Evolutionary conservation across 2,113 vertebrate species (phyloP), one percentile per base, ranked within the genome.

Genomic region (Cinclus mexicanus): DNA sequence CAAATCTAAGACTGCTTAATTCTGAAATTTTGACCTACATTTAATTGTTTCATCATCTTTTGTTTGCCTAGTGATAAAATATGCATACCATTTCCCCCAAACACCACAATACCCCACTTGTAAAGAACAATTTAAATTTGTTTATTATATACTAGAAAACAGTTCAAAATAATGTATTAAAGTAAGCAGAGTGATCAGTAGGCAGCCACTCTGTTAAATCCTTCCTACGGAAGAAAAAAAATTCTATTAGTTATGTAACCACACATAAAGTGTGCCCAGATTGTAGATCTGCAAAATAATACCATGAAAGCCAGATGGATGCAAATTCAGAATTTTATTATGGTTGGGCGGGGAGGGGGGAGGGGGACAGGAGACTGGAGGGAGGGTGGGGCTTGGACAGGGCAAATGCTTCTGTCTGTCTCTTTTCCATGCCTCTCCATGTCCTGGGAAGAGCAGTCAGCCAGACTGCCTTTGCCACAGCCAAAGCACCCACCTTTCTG

Each of bases 251-350:
- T 83, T 94, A 82, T 9, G 15, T 85, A 87, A 75, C 18, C 63
- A 35, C 6, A 35, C 4, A 28, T 42, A 42, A 75, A 29, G 3
- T 10, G 3, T 39, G 9, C 8, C 18, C 57, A 52, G 53, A 83
- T 18, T 75, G 74, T 52, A 79, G 47, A 87, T 47, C 17, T 61
- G 31, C 25, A 85, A 93, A 87, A 85, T 63, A 87, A 85, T 63
- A 50, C 25, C 25, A 41, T 79, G 56, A 75, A 69, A 87, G 35
- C 20, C 70, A 88, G 78, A 67, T 33, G 33, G 39, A 63, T 42
- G 29, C 10, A 59, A 70, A 85, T 39, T n/a, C 17, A 70, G 65
- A 35, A 59, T 78, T 78, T 74, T 65, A 18, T 78, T 67, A 23
- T 13, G 5, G 33, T 52, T 37, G 35, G 35, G 35, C 7, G 35